Conservation (phyloP, 2,113 vertebrate species). For the Pipra filicauda region DNA sequence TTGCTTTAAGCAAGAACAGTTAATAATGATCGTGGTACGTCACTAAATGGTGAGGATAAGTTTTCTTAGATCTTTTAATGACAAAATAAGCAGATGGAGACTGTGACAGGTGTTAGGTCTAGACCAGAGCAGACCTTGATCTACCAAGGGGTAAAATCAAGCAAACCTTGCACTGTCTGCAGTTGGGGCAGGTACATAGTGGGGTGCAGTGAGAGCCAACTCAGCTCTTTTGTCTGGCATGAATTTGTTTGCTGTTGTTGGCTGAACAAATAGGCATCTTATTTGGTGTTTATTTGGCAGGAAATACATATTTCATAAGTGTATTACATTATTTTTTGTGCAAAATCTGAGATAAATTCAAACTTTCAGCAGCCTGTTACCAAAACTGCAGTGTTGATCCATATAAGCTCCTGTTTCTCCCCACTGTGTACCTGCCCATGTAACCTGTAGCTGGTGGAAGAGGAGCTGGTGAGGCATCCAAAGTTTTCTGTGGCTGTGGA, state of each 20-base stretch:
- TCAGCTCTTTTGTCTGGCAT: neutral
- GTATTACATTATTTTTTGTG: neutral
- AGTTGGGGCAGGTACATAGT: neutral
- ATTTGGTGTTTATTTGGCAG: neutral
- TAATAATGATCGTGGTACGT: neutral
- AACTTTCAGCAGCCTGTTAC: neutral
- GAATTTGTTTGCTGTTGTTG: neutral
- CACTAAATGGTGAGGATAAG: neutral
- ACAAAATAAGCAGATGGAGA: neutral
- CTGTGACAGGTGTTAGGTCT: neutral
- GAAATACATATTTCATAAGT: neutral
- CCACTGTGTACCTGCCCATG: rapidly evolving
- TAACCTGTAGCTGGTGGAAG: neutral
- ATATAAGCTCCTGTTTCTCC: neutral
- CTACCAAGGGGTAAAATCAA: neutral
- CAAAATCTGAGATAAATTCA: neutral
- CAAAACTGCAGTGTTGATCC: neutral
- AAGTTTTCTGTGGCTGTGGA: neutral
- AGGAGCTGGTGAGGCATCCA: neutral
- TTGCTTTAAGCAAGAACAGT: neutral
- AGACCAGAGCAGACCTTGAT: neutral
- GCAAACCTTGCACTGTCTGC: neutral
- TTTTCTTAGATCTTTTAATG: neutral
- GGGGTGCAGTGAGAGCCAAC: neutral
- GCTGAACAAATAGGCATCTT: neutral